Conservation (phyloP, 2,888 invertebrate genomes). For the Tenthredo distinguenda region DNA sequence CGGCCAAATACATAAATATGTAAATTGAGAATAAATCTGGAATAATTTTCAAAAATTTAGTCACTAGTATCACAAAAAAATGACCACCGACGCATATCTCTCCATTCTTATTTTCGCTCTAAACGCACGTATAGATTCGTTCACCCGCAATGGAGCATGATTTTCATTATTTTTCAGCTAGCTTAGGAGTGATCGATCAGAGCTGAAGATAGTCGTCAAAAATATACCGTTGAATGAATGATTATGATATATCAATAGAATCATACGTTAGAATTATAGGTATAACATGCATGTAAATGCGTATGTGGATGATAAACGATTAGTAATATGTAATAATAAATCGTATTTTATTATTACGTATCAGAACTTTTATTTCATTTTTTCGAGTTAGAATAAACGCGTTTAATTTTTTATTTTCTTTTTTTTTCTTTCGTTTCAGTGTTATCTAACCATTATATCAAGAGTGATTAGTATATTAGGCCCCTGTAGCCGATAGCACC, state of each 20-base stretch:
- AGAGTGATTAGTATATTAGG: constrained; percentile 10
- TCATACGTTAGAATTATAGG: background rate
- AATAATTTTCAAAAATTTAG: constrained; percentile 5
- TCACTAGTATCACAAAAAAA: constrained; percentile 13
- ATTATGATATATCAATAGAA: background rate
- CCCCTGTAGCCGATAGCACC: constrained; percentile 46
- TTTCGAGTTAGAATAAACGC: constrained; percentile 26
- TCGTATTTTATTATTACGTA: background rate
- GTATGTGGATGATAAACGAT: background rate
- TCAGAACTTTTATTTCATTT: constrained; percentile 24
- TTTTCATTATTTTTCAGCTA: background rate
- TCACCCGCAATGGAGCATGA: background rate
- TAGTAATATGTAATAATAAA: background rate
- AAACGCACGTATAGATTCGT: background rate
- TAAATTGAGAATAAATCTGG: background rate
- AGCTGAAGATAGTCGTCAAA: background rate
- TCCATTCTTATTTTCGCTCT: background rate
- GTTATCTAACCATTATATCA: background rate
- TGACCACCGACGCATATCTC: background rate
- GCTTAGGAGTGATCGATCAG: background rate
- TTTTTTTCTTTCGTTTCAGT: background rate
- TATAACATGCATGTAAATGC: background rate
- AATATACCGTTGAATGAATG: no score
- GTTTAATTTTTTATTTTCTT: background rate
- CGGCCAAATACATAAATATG: background rate